Evolutionary conservation across 2,888 invertebrate species (phyloP), one percentile per base, ranked within the genome.

Genomic region (Tetrapedia diversipes): DNA sequence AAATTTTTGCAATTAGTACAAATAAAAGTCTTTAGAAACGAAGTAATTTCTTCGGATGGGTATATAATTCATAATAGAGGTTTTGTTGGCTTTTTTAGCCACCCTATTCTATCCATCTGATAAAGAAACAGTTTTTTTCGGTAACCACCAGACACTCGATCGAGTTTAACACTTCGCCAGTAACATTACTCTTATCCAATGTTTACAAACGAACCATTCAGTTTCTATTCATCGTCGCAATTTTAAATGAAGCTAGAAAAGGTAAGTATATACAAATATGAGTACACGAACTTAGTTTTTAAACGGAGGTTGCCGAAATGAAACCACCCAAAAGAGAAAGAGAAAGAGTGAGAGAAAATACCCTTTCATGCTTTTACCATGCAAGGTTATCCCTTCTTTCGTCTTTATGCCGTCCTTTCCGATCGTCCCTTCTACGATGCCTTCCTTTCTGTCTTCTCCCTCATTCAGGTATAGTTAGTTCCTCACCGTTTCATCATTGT

Each of bases 281-380:
- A n/a, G n/a, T n/a, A n/a, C n/a, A n/a, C n/a, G n/a, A n/a, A 78
- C 80, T 79, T 75, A 77, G 82, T 64, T 79, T 68, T 80, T 63
- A 72, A 73, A 8, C 66, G 39, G 65, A 56, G 37, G 63, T 66
- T 14, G 39, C 51, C 32, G 0, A 16, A 22, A 68, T 79, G 80
- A 79, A 80, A 79, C 76, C 68, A 80, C 37, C 72, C 63, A 49
- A 57, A 22, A 39, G 60, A 53, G 56, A 61, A 57, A 32, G 32
- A n/a, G 14, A 16, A 14, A 34, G 10, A 34, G 10, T 10, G 37
- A 49, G 60, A 53, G 60, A 70, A 54, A 41, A 27, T 59, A n/a
- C 32, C 34, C 59, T 32, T 54, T 59, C 74, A 71, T 29, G 57
- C 68, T 69, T 60, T 54, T 54, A 16, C 45, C 61, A 64, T 27